Percentiles rank a stretch among this genome's conserved stretches.
phyloP scores from a whole-genome alignment of 2,113 vertebrate genomes.

The Muntiacus reevesi region DNA sequence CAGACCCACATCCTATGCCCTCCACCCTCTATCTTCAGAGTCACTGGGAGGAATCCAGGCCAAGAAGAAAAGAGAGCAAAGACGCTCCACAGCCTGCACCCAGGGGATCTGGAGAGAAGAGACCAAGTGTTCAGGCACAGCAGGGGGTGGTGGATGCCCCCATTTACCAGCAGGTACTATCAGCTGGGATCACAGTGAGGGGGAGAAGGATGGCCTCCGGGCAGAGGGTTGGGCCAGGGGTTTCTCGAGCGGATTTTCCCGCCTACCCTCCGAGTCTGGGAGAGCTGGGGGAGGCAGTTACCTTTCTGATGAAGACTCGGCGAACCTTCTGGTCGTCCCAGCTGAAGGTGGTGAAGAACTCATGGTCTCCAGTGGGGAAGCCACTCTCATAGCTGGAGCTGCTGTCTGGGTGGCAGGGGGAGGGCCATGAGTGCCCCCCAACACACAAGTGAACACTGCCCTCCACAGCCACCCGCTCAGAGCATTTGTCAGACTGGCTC shows the following conservation, averaged over 20 bases:
- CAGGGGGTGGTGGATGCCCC: neutral
- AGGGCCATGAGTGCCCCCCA: neutral
- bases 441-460: accelerated
- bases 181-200: neutral
- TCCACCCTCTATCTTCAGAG: neutral
- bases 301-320: slow-evolving; percentile 93
- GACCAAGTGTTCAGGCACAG: accelerated
- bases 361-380: slow-evolving; percentile 80
- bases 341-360: slow-evolving; percentile 89
- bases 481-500: neutral
- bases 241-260: neutral
- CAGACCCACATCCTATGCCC: neutral
- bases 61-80: neutral
- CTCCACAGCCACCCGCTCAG: neutral
- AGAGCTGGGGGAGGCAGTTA: slow-evolving; percentile 54
- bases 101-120: neutral
- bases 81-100: neutral
- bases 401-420: slow-evolving; percentile 65
- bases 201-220: neutral
- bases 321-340: slow-evolving; percentile 93
- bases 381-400: slow-evolving; percentile 83
- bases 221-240: too few species aligned
- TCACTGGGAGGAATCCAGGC: neutral
- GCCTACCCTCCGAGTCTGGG: slow-evolving; percentile 15
- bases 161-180: neutral